phyloP scores from a whole-genome alignment of 1,140 invertebrate species.

The Hylaeus volcanicus region DNA sequence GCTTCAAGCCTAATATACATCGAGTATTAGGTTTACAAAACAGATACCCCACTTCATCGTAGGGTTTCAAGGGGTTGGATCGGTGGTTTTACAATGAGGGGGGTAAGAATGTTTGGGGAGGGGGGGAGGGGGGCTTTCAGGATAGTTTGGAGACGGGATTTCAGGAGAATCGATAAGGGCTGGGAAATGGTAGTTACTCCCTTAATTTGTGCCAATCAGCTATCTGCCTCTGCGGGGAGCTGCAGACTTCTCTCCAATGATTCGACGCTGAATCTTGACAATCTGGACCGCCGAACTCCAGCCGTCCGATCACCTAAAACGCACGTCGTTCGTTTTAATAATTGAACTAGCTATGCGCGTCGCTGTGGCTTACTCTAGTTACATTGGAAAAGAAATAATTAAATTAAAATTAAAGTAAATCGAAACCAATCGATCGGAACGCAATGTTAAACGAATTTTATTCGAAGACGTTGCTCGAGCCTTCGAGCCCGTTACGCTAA shows the following conservation, averaged over 20 bases:
- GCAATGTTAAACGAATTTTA: too few species aligned
- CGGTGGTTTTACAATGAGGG: slow-evolving; percentile 43
- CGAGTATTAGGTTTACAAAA: slow-evolving; percentile 71
- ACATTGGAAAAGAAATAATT: not conserved
- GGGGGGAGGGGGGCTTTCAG: slow-evolving; percentile 41
- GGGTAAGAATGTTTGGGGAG: not conserved
- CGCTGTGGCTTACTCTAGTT: too few species aligned
- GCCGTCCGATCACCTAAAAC: slow-evolving; percentile 92
- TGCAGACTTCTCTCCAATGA: slow-evolving; percentile 98
- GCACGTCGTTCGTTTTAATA: too few species aligned
- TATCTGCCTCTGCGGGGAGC: slow-evolving; percentile 97
- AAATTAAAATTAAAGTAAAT: not conserved
- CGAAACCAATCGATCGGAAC: too few species aligned
- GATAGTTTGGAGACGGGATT: slow-evolving; percentile 42
- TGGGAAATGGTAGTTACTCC: slow-evolving; percentile 84
- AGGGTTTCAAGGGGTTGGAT: slow-evolving; percentile 51
- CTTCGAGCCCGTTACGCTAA: too few species aligned
- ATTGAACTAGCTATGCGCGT: too few species aligned
- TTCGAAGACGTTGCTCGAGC: too few species aligned
- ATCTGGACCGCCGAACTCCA: slow-evolving; percentile 93
- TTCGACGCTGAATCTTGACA: slow-evolving; percentile 90
- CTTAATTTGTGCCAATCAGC: slow-evolving; percentile 98
- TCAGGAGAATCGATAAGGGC: slow-evolving; percentile 27
- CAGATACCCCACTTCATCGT: slow-evolving; percentile 57
- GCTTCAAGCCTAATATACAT: slow-evolving; percentile 67